Evolutionary conservation across 1,140 invertebrate species (phyloP), one percentile per base, ranked within the genome.

Genomic region (Magallana gigas): DNA sequence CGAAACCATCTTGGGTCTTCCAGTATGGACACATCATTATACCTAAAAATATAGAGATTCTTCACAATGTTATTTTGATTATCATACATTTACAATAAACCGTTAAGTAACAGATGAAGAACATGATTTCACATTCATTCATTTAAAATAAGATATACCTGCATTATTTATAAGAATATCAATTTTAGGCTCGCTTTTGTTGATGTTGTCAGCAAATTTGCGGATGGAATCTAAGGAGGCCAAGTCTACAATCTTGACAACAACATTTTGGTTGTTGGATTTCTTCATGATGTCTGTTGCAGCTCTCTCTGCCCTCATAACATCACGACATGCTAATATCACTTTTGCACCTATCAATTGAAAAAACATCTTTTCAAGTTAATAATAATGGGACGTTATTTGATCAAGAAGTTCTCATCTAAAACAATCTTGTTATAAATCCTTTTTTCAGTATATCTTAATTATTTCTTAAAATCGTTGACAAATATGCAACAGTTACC

Each of bases 291-390:
- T 98, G 90, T 98, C 96, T 91, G 96, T 95, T 1, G 97, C 96
- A 57, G 96, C 96, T 95, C 96, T 90, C 95, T 97, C 96, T 93
- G 97, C 98, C 92, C 96, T 96, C 64, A 95, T 92, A 90, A 97
- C 95, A 94, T 98, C 96, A 86, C 98, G 95, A 93, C 98, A 98
- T 8, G 97, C 97, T 95, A 98, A 96, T 57, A 98, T 96, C 60
- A 98, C 96, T 92, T 96, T 96, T 1, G 97, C 98, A 7, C 97
- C 96, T 91, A 58, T 12, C 48, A 84, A 62, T 23, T 23, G 23
- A 1, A 84, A 16, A 84, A 16, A 14, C 36, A 48, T 48, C 23
- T 48, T 48, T 48, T 48, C 36, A 48, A 48, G 36, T 48, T 48
- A 4, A 2, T 5, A 48, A 48, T 48, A 48, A 48, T 48, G 36